phyloP scores from a whole-genome alignment of 2,113 vertebrate genomes.

The Anhinga rufa region DNA sequence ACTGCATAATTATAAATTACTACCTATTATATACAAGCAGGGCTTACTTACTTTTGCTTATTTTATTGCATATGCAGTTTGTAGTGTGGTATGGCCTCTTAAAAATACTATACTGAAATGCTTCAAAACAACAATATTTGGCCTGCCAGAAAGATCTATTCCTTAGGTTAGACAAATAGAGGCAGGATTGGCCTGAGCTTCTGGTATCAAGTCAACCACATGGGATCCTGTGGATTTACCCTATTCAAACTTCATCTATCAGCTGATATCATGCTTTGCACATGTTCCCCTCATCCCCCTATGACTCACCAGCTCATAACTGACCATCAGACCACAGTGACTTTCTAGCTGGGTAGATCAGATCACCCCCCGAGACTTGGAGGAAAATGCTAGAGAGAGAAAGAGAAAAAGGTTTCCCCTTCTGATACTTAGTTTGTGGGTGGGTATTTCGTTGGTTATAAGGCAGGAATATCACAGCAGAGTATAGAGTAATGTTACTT shows the following conservation, averaged over 20 bases:
- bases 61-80: neutral
- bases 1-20: conserved; percentile 18
- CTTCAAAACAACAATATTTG: neutral
- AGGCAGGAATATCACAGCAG: neutral
- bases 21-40: neutral
- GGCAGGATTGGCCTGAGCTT: neutral
- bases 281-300: neutral
- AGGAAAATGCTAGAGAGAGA: neutral
- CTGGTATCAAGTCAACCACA: neutral
- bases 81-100: neutral
- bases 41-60: neutral
- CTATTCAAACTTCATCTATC: neutral
- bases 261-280: neutral
- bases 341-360: neutral
- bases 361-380: neutral
- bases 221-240: neutral
- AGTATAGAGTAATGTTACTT: neutral
- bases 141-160: neutral
- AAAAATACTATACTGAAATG: neutral
- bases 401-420: neutral
- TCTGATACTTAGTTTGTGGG: neutral
- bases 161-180: neutral
- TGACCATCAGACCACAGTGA: neutral
- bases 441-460: neutral
- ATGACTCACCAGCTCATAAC: neutral